phyloP scores from a whole-genome alignment of 2,888 invertebrate genomes.

The Dyspetes luteomarginatus region DNA sequence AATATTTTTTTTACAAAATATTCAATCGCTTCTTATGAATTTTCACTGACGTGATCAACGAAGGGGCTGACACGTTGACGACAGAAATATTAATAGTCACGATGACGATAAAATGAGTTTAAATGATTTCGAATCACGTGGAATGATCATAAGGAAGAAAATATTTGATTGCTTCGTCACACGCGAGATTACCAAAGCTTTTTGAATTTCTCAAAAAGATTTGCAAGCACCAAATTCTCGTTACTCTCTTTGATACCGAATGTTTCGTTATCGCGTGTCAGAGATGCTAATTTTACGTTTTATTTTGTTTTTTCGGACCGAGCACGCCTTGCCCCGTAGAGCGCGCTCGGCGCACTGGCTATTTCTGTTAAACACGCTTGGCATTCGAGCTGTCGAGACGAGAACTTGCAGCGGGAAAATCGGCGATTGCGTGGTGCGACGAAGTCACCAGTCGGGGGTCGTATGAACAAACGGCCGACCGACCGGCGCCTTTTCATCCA shows the following conservation, averaged over 20 bases:
- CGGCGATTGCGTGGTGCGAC: constrained; percentile 47
- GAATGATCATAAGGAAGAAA: background rate
- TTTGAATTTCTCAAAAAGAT: background rate
- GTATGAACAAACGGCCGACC: constrained; percentile 48
- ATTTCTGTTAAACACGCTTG: constrained; percentile 48
- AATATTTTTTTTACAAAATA: background rate
- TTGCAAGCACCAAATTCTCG: background rate
- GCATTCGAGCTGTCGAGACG: constrained; percentile 1
- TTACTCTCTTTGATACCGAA: background rate
- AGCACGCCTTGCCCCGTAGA: constrained; percentile 68
- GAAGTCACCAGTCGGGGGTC: constrained; percentile 39
- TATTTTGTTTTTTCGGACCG: constrained; percentile 37
- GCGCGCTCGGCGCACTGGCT: constrained; percentile 74
- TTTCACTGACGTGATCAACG: background rate
- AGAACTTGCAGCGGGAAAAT: constrained; percentile 59
- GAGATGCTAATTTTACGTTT: background rate
- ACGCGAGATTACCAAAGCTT: background rate
- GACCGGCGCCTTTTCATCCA: constrained; percentile 50
- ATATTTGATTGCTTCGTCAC: background rate
- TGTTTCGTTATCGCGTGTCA: background rate
- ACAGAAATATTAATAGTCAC: background rate
- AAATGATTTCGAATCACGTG: too few relatives aligned
- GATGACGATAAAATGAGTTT: background rate
- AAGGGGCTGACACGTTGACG: background rate
- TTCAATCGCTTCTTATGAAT: background rate